phyloP scores from a whole-genome alignment of 2,888 invertebrate genomes.

The Kuschelorhynchus macadamiae region DNA sequence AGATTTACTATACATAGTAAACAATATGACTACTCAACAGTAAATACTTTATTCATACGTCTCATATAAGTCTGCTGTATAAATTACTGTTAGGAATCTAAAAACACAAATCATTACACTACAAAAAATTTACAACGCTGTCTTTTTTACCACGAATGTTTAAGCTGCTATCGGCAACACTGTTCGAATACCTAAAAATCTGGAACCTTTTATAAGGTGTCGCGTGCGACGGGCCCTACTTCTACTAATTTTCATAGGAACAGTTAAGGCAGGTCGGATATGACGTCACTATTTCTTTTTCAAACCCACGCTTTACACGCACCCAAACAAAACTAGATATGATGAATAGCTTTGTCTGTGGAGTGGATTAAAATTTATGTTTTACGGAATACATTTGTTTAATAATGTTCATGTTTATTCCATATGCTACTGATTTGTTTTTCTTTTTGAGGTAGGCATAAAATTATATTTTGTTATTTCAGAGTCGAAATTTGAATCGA shows the following conservation, averaged over 20 bases:
- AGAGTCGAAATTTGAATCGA: too few species aligned
- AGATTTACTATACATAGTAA: too few species aligned
- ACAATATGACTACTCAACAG: too few species aligned
- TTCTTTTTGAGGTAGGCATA: too few species aligned
- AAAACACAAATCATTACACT: too few species aligned
- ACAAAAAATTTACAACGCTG: too few species aligned
- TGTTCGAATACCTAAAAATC: slow-evolving; percentile 1
- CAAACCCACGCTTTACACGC: slow-evolving; percentile 54
- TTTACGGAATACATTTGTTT: slow-evolving; percentile 1
- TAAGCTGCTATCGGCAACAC: slow-evolving; percentile 15
- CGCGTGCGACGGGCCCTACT: slow-evolving; percentile 37
- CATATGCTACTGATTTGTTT: slow-evolving; percentile 7
- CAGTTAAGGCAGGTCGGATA: slow-evolving; percentile 65
- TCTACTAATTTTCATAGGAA: slow-evolving; percentile 16
- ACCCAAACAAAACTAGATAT: slow-evolving; percentile 50
- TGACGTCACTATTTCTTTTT: slow-evolving; percentile 57
- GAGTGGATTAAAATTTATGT: slow-evolving; percentile 23
- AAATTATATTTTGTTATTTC: too few species aligned
- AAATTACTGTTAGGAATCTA: too few species aligned
- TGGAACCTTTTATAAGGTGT: slow-evolving; percentile 5
- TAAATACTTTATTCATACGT: too few species aligned
- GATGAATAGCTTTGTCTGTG: slow-evolving; percentile 38
- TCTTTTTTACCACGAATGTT: too few species aligned
- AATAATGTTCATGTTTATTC: slow-evolving; percentile 9
- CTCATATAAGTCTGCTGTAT: too few species aligned